Percentiles rank a stretch among this genome's conserved stretches.
These are phyloP conservation scores for Spinus pinus DNA, from an alignment of 2,797 vertebrate species.

Conservation along the genomic window DNA sequence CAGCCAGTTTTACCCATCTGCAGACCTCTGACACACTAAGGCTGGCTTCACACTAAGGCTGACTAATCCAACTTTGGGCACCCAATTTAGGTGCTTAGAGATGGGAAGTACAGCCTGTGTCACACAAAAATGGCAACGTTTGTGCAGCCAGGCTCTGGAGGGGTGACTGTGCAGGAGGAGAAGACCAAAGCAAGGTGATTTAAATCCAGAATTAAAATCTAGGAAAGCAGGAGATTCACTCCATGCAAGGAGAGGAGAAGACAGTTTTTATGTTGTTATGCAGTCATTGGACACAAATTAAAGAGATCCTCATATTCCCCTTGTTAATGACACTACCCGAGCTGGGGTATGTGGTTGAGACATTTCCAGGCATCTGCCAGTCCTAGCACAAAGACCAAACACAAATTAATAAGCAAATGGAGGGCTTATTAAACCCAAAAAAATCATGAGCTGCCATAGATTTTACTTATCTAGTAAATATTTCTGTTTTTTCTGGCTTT, in stretches of 20 bases:
- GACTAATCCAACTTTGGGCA: background rate
- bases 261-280: background rate
- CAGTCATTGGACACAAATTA: background rate
- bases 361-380: background rate
- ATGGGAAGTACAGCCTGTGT: background rate
- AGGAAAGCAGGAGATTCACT: background rate
- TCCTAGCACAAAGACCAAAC: background rate
- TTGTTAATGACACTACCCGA: background rate
- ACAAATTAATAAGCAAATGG: background rate
- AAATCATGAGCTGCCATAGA: background rate
- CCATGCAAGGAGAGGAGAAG: background rate
- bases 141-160: background rate
- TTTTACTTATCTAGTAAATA: background rate
- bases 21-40: background rate
- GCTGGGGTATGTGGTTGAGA: background rate
- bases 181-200: background rate
- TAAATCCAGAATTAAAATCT: background rate
- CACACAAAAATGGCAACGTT: fast-evolving
- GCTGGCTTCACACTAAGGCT: too few species aligned
- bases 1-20: background rate
- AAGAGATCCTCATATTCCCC: background rate
- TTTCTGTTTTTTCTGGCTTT: background rate
- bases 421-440: background rate
- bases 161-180: fast-evolving
- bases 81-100: background rate